Conservation (phyloP, 1,140 invertebrate species). For the Zaprionus ornatus region DNA sequence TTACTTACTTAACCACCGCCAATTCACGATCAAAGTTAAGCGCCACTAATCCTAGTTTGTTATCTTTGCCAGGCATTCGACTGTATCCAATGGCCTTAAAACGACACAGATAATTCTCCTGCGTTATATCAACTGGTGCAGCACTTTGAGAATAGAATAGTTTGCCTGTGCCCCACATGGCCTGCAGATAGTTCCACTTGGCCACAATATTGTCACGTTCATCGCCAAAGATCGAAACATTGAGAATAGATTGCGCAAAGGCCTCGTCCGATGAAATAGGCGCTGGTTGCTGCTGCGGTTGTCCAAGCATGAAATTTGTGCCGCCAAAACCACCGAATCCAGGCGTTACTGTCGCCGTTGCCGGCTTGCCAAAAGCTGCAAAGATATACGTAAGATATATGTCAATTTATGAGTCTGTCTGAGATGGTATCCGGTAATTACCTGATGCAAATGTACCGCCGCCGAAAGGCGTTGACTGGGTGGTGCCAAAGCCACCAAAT, state of each 20-base stretch:
- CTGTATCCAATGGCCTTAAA: slow-evolving; percentile 97
- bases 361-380: slow-evolving; percentile 74
- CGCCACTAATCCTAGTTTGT: slow-evolving; percentile 94
- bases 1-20: slow-evolving; percentile 62
- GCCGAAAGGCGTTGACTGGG: slow-evolving; percentile 84
- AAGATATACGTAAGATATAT: slow-evolving; percentile 25
- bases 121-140: slow-evolving; percentile 91
- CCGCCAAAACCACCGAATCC: slow-evolving; percentile 85
- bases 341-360: slow-evolving; percentile 74
- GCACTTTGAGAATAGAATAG: slow-evolving; percentile 90
- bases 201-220: slow-evolving; percentile 95
- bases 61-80: slow-evolving; percentile 91
- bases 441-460: slow-evolving; percentile 70
- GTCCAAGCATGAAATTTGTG: slow-evolving; percentile 82
- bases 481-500: slow-evolving; percentile 85
- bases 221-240: slow-evolving; percentile 95
- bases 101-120: slow-evolving; percentile 94
- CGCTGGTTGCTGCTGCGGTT: slow-evolving; percentile 86
- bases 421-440: slow-evolving; percentile 19
- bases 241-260: slow-evolving; percentile 91
- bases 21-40: slow-evolving; percentile 90
- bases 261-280: slow-evolving; percentile 88
- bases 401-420: background rate
- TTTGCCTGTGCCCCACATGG: slow-evolving; percentile 93
- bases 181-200: slow-evolving; percentile 97